These are phyloP conservation scores for Tigriopus japonicus DNA, from an alignment of 1,140 invertebrate species.

Conservation along the genomic window DNA sequence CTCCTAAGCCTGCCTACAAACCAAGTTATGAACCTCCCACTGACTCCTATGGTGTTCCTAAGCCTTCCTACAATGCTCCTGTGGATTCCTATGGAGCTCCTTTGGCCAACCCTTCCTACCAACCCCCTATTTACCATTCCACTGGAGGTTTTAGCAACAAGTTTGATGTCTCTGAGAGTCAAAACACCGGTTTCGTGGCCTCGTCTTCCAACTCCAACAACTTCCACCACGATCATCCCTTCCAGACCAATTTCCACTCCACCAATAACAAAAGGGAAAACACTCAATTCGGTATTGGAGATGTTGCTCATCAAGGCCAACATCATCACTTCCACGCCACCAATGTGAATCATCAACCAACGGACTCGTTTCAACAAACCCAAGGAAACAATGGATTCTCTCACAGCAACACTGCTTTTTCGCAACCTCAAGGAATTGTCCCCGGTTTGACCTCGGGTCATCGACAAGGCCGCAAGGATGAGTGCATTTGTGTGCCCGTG, in stretches of 20 bases:
- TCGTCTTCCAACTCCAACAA: background rate
- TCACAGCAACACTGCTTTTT: background rate
- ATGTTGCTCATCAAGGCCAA: background rate
- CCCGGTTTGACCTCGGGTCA: background rate
- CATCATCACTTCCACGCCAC: background rate
- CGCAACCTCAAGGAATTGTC: background rate
- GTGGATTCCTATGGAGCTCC: constrained; percentile 1
- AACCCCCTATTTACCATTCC: background rate
- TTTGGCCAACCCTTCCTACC: background rate
- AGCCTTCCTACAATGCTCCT: constrained; percentile 1
- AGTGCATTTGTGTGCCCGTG: constrained; percentile 5
- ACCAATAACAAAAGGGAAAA: background rate
- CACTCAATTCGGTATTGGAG: background rate
- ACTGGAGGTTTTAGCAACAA: background rate
- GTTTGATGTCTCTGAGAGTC: background rate
- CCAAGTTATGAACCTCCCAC: background rate
- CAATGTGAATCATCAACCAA: background rate
- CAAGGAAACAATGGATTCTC: background rate
- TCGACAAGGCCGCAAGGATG: constrained; percentile 2
- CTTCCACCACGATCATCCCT: background rate
- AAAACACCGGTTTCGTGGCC: background rate
- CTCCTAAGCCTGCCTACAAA: constrained; percentile 2
- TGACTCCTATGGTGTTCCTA: background rate
- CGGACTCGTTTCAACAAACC: background rate
- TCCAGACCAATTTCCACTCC: background rate